Evolutionary conservation across 1,140 invertebrate genomes (phyloP), one percentile per base, ranked within the genome.

Genomic region (Zaprionus nigranus): DNA sequence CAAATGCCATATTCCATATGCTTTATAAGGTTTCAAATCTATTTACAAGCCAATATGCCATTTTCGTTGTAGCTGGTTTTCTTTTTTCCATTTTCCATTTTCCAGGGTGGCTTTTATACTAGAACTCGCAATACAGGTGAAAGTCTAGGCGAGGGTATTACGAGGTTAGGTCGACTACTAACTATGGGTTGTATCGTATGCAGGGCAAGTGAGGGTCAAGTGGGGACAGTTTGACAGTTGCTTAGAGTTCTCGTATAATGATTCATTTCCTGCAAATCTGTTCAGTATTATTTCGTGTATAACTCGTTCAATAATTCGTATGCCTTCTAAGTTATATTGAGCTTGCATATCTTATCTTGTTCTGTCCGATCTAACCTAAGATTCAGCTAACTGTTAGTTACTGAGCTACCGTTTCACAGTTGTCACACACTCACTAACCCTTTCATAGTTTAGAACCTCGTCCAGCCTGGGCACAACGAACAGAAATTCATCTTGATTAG

Each of bases 21-120:
- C 71, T 81, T 84, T 58, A 67, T 34, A 70, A 66, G 83, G 64
- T 79, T 78, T 79, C 56, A 64, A 79, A 75, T 77, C 68, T 82
- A 88, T 88, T 88, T 88, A 88, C 85, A 88, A 77, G 85, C 85
- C 81, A 90, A 90, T 88, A 74, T 59, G 61, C 53, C 13, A 28
- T 51, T 58, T 9, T 43, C 43, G 81, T 81, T 84, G 84, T 80
- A 78, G 53, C 61, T 70, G 49, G n/a, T 28, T 46, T 30, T 43
- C 43, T 5, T 60, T 26, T 71, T 34, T 11, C 15, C 30, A 11
- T 30, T 28, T 46, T 17, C 24, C 43, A 7, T 60, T 34, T 71
- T 34, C 6, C 15, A 5, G 51, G 20, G 64, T 40, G 30, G 30
- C 36, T 68, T 71, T 61, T 22, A 40, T 17, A 58, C 5, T 65